phyloP scores from a whole-genome alignment of 2,113 vertebrate species.

The Pitta sordida region DNA sequence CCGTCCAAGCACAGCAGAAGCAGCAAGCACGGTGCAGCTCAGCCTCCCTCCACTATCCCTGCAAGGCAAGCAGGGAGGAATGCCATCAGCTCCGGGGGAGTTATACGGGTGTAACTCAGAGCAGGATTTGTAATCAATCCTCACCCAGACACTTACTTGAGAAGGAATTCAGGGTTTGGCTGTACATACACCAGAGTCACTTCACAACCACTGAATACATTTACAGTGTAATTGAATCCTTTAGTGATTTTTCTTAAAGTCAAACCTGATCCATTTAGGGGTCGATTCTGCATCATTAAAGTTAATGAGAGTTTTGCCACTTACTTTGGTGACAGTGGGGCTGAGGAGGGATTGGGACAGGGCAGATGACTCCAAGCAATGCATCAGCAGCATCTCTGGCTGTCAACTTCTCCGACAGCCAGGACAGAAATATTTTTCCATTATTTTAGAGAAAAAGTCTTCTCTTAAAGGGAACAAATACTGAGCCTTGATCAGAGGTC shows the following conservation, averaged over 20 bases:
- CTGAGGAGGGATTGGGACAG: background rate
- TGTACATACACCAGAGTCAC: background rate
- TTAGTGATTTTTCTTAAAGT: constrained; percentile 37
- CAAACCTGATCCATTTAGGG: background rate
- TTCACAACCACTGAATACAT: constrained; percentile 43
- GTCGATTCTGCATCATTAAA: background rate
- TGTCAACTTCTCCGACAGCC: background rate
- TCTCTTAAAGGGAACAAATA: background rate
- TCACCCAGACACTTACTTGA: constrained; percentile 24
- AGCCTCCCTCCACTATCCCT: background rate
- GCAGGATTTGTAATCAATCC: constrained; percentile 25
- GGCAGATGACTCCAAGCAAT: background rate
- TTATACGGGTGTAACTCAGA: background rate
- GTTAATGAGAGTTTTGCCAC: background rate
- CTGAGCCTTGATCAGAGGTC: background rate
- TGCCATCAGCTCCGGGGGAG: background rate
- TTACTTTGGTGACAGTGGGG: background rate
- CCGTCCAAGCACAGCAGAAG: rapidly evolving
- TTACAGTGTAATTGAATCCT: constrained; percentile 24
- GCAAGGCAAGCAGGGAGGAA: background rate
- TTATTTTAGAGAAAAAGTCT: background rate
- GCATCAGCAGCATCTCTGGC: background rate
- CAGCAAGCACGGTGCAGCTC: rapidly evolving
- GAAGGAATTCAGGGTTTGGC: constrained; percentile 54
- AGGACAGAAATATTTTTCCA: background rate